Evolutionary conservation across 1,140 invertebrate genomes (phyloP), one percentile per base, ranked within the genome.

Genomic region (Phthorimaea operculella): DNA sequence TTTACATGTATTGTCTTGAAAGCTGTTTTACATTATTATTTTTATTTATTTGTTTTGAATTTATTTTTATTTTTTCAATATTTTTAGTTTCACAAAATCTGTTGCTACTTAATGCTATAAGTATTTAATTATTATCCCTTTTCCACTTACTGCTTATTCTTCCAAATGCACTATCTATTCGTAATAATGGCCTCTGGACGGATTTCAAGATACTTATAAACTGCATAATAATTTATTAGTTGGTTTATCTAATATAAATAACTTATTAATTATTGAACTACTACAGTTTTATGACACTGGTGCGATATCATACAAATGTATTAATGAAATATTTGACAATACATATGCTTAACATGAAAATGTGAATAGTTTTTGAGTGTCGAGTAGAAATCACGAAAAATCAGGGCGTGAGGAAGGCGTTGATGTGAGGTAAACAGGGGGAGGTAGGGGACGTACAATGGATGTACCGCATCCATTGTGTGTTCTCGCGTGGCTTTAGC

Each of bases 351-450:
- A 74, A 72, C 66, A 72, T 68, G 63, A 63, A 65, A 68, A 66
- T 83, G 82, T 85, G 82, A 85, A 85, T 85, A 85, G 82, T 85
- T 85, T 85, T 85, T 85, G 82, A 85, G 80, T 77, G 72, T 70
- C 62, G 68, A 67, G 59, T 66, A 62, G 57, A 66, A 59, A 64
- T 58, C 63, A 48, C 66, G 42, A 59, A 57, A 66, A 66, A 83
- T 83, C 79, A 81, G 79, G 79, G 79, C 82, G 82, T 75, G 74
- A 78, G 72, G 70, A 75, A 70, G 72, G 64, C 63, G 33, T 65
- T 68, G 63, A 64, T 76, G 79, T 66, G 68, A 76, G 76, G 72
- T 66, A 76, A 82, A 83, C 80, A 81, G 82, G 79, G 82, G 82
- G 82, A 83, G 82, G 82, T 74, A 59, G 58, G 71, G 71, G 57